phyloP scores from a whole-genome alignment of 2,888 invertebrate species.

The Dryobotodes eremita region DNA sequence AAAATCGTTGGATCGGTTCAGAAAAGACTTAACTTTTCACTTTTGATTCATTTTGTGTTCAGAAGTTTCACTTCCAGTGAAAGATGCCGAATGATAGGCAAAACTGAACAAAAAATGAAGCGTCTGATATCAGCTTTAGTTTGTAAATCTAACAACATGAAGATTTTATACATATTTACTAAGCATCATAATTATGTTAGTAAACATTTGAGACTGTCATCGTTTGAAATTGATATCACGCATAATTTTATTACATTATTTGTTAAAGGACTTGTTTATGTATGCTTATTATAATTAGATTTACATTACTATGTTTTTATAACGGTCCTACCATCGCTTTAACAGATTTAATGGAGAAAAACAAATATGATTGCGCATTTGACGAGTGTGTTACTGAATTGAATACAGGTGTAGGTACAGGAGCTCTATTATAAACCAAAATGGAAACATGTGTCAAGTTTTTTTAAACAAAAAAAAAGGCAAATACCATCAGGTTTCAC shows the following conservation, averaged over 20 bases:
- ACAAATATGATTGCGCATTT: background rate
- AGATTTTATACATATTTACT: constrained; percentile 20
- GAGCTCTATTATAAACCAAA: background rate
- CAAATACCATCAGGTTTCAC: constrained; percentile 80
- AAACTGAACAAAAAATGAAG: background rate
- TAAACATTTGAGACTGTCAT: constrained; percentile 32
- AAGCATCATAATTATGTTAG: background rate
- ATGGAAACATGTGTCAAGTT: constrained; percentile 71
- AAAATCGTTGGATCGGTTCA: background rate
- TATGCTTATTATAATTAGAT: constrained; percentile 17
- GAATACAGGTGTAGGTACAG: background rate
- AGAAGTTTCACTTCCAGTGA: background rate
- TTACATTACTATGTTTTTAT: constrained; percentile 18
- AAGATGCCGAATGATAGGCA: background rate
- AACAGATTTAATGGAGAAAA: constrained; percentile 51
- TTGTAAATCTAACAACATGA: background rate
- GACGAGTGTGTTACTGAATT: background rate
- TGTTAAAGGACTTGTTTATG: background rate
- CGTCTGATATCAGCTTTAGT: background rate
- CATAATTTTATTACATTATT: background rate
- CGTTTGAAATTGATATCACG: constrained; percentile 24
- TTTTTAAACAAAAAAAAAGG: constrained; percentile 72
- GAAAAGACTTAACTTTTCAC: background rate
- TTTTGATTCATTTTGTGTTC: background rate
- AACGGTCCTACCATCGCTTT: background rate